phyloP scores from a whole-genome alignment of 2,888 invertebrate genomes.

The Drosophila trichaetosa region DNA sequence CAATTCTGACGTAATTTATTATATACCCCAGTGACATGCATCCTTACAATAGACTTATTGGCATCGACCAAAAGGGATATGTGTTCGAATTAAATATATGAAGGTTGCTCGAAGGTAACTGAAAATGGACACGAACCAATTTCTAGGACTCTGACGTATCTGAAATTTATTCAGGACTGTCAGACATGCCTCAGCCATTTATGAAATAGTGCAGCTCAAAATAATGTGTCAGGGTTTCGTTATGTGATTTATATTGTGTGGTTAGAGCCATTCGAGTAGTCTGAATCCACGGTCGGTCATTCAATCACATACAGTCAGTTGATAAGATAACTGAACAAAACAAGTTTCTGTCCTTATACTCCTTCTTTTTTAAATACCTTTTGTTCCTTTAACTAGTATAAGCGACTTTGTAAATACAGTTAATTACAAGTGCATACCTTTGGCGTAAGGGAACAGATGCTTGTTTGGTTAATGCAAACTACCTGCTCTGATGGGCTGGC shows the following conservation, averaged over 20 bases:
- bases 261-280: neutral
- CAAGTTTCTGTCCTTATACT: neutral
- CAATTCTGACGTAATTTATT: constrained; percentile 75
- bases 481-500: too few relatives aligned
- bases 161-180: neutral
- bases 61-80: constrained; percentile 17
- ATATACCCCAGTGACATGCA: constrained; percentile 42
- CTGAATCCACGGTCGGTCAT: neutral
- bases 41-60: constrained; percentile 28
- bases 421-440: neutral
- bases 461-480: too few relatives aligned
- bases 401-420: neutral
- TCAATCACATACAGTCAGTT: neutral
- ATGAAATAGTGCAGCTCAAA: neutral
- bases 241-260: neutral
- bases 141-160: neutral
- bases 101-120: neutral
- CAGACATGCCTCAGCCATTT: neutral
- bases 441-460: neutral
- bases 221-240: neutral
- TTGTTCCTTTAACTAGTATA: neutral
- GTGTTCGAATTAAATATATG: constrained; percentile 8
- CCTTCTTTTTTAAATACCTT: too few relatives aligned
- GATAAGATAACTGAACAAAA: neutral
- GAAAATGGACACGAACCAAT: neutral